phyloP scores from a whole-genome alignment of 2,888 invertebrate species.

The Orthonevra nobilis region DNA sequence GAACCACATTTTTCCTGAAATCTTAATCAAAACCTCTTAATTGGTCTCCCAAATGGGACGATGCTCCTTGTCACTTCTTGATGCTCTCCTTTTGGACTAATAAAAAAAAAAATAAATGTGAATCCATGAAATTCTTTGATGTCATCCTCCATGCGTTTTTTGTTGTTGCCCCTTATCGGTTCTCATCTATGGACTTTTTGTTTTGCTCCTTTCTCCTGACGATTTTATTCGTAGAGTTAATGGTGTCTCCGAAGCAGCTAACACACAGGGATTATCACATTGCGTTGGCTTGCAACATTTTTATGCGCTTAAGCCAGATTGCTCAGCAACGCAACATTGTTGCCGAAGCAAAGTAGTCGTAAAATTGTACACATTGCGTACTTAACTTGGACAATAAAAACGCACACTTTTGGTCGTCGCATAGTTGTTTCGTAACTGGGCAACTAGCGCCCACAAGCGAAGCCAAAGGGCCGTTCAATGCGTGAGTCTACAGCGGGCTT shows the following conservation, averaged over 20 bases:
- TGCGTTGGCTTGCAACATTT: constrained; percentile 49
- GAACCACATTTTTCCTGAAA: constrained; percentile 39
- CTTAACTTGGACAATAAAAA: constrained; percentile 63
- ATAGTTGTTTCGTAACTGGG: constrained; percentile 51
- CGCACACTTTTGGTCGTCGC: constrained; percentile 59
- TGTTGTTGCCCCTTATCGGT: constrained; percentile 22
- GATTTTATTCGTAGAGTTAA: background rate
- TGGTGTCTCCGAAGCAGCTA: constrained; percentile 42
- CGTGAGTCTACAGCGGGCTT: constrained; percentile 65
- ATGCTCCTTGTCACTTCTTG: constrained; percentile 43
- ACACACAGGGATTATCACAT: constrained; percentile 21
- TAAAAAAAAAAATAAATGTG: background rate
- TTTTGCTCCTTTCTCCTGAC: background rate
- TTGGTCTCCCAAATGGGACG: constrained; percentile 43
- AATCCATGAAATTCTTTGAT: constrained; percentile 24
- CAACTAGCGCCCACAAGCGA: background rate
- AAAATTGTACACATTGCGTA: constrained; percentile 54
- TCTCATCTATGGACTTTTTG: constrained; percentile 27
- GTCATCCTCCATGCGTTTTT: constrained; percentile 1
- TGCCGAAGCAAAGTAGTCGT: constrained; percentile 51
- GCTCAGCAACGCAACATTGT: constrained; percentile 61
- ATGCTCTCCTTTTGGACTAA: background rate
- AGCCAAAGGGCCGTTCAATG: constrained; percentile 33
- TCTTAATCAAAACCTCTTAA: constrained; percentile 47
- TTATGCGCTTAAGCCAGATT: constrained; percentile 58